A percentile compares a stretch with the other conserved stretches of the same genome.
Evolutionary conservation across 2,797 vertebrate genomes (phyloP).

Genomic region (Bucorvus abyssinicus): DNA sequence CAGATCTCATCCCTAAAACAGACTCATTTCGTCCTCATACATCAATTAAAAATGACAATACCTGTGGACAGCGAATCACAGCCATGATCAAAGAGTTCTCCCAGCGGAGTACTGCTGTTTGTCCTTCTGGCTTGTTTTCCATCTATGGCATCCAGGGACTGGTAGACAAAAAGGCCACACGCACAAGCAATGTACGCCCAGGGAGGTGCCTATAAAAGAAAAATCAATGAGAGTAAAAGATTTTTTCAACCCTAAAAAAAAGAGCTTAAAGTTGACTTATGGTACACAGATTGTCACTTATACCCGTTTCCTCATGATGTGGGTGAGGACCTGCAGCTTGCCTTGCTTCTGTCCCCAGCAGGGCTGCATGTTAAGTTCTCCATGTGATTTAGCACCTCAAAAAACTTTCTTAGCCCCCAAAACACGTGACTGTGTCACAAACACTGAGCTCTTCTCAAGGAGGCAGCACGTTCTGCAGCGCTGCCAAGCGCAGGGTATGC

Average conservation of each 20-base stretch:
- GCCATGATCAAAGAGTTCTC: slow-evolving; percentile 98
- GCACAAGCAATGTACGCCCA: slow-evolving; percentile 96
- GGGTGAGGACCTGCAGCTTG: no score
- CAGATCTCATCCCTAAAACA: not conserved
- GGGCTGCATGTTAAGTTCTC: not conserved
- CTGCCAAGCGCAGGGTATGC: not conserved
- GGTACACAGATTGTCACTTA: not conserved
- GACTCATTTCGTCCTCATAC: not conserved
- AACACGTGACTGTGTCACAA: fast-evolving
- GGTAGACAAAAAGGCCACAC: slow-evolving; percentile 94
- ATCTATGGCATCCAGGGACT: slow-evolving; percentile 96
- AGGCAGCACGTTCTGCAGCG: not conserved
- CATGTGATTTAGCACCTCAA: not conserved
- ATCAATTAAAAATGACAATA: slow-evolving; percentile 57
- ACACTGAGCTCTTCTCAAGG: not conserved
- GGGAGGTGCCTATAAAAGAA: slow-evolving; percentile 85
- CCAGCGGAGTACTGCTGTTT: slow-evolving; percentile 94
- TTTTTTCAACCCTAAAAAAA: not conserved
- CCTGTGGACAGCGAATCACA: slow-evolving; percentile 98
- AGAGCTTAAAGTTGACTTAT: not conserved
- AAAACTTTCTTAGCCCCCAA: not conserved
- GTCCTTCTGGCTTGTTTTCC: slow-evolving; percentile 98
- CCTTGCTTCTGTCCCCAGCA: not conserved
- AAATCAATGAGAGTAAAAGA: not conserved
- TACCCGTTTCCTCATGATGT: not conserved